Conservation (phyloP, 1,140 invertebrate species). For the Zaprionus lachaisei region DNA sequence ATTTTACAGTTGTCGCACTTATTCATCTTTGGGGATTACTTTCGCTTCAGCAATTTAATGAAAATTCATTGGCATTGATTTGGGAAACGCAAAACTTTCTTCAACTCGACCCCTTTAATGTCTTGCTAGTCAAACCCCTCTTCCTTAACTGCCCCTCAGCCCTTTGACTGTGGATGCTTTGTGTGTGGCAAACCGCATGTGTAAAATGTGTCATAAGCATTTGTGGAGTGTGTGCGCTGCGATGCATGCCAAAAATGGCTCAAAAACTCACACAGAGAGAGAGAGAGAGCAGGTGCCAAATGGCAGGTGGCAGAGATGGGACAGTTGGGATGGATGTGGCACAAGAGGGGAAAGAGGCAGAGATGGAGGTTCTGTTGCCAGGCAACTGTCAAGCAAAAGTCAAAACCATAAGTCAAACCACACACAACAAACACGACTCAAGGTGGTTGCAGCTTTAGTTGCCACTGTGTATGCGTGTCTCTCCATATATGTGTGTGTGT, state of each 20-base stretch:
- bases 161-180: conserved; percentile 1
- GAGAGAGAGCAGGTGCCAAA: conserved; percentile 27
- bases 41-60: conserved; percentile 8
- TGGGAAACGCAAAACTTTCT: background rate
- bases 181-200: conserved; percentile 58
- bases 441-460: conserved; percentile 32
- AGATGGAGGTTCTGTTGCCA: background rate
- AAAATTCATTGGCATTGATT: conserved; percentile 20
- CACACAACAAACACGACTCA: conserved; percentile 51
- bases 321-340: background rate
- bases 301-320: conserved; percentile 25
- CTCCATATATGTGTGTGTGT: conserved; percentile 3
- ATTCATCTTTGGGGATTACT: background rate
- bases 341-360: background rate
- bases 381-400: conserved; percentile 56
- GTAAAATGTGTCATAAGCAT: conserved; percentile 74
- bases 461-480: conserved; percentile 10
- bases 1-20: background rate
- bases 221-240: conserved; percentile 48
- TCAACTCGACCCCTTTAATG: background rate
- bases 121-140: background rate
- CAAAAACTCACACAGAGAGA: conserved; percentile 42
- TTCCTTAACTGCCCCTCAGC: too few species aligned
- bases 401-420: conserved; percentile 72
- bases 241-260: conserved; percentile 48